These are phyloP conservation scores for Platypus cylindrus DNA, from an alignment of 2,888 invertebrate genomes.

Conservation along the genomic window DNA sequence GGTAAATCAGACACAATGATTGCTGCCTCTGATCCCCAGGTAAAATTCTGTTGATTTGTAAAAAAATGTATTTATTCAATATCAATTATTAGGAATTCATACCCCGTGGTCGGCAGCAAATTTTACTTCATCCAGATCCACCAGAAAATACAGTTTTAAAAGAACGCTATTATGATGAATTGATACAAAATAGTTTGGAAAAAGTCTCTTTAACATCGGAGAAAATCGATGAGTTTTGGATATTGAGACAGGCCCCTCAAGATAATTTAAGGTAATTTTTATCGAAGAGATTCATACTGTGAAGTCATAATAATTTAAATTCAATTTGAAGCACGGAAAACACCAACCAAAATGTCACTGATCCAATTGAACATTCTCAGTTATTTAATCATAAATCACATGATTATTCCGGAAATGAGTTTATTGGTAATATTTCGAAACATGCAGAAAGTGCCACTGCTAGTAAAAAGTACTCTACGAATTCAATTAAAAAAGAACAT, in stretches of 20 bases:
- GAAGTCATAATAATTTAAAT: no score
- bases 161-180: constrained; percentile 33
- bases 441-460: no score
- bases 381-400: no score
- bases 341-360: no score
- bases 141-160: constrained; percentile 34
- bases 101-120: constrained; percentile 75
- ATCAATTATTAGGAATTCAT: constrained; percentile 57
- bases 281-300: no score
- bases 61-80: constrained; percentile 2
- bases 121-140: constrained; percentile 63
- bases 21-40: constrained; percentile 84
- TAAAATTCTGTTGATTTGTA: constrained; percentile 26
- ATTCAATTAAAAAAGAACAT: no score
- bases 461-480: no score
- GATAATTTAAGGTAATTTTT: no score
- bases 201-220: constrained; percentile 63
- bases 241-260: constrained; percentile 39
- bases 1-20: constrained; percentile 72
- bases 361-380: no score
- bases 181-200: constrained; percentile 57
- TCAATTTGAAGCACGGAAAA: no score
- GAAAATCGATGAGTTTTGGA: constrained; percentile 41
- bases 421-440: no score
- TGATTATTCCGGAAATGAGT: no score